Evolutionary conservation across 2,797 vertebrate species (phyloP), one percentile per base, ranked within the genome.

Genomic region (Enoplosus armatus): DNA sequence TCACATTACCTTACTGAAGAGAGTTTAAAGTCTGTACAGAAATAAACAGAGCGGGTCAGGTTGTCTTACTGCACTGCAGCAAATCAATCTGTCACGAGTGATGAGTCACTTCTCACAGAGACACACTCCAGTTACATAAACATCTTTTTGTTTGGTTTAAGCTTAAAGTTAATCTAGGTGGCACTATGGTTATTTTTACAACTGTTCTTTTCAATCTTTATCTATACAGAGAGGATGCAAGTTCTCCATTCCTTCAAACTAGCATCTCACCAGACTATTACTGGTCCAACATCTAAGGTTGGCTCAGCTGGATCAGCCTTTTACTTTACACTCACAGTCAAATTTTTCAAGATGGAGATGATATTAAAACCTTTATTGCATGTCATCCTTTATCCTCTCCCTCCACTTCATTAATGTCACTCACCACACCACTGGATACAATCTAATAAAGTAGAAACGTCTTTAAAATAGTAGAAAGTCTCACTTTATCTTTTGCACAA

Each of bases 121-220:
- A 51, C 14, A 50, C 58, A 56, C 41, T 84, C 27, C 5, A 27
- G 59, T 84, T 72, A 77, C 62, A 35, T 60, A 81, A 89, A 91
- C 69, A 84, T 70, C 12, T 67, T 31, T 74, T 7, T 39, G 43
- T 83, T 81, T 84, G 41, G 66, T 76, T 82, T 60, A n/a, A 45
- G 63, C 35, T 69, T 35, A 37, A 75, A 72, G 12, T 62, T 53
- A 37, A 51, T 51, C 72, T 63, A 68, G 63, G 70, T 76, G 65
- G 16, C 22, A 58, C 43, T 11, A 15, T 35, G 24, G 41, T 6
- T 33, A 37, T 64, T 72, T 60, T 27, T 43, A 11, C 22, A 77
- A 22, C 20, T 9, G n/a, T 64, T 9, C 43, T 65, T 22, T 47
- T 58, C 0, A 20, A 15, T 51, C 27, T 60, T 55, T 45, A 54